Conservation (phyloP, 2,113 vertebrate species). For the Athene noctua region DNA sequence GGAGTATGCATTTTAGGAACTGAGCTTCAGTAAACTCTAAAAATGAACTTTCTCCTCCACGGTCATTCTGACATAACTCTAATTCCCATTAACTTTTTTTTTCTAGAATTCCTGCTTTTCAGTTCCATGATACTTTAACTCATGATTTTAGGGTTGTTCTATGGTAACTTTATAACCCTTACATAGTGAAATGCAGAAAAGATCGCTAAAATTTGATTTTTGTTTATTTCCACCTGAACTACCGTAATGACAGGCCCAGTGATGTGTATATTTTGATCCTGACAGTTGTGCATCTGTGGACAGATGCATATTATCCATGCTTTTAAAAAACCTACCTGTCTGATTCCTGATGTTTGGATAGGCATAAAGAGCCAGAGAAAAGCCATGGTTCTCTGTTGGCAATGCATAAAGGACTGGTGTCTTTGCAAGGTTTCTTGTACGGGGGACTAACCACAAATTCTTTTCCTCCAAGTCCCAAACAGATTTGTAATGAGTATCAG, state of each 20-base stretch:
- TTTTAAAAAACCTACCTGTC: background rate
- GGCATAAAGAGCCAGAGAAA: background rate
- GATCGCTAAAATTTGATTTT: background rate
- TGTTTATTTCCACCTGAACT: background rate
- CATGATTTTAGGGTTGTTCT: background rate
- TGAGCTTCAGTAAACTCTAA: background rate
- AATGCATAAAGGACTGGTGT: background rate
- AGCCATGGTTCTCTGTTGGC: background rate
- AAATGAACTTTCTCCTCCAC: background rate
- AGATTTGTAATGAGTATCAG: background rate
- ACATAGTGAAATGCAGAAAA: background rate
- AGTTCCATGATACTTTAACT: background rate
- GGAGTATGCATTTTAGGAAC: background rate
- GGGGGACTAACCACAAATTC: background rate
- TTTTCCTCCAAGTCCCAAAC: background rate
- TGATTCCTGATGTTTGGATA: background rate
- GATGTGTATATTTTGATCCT: background rate
- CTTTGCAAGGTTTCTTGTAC: background rate
- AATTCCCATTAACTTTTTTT: background rate
- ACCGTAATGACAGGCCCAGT: background rate
- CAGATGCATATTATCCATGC: background rate
- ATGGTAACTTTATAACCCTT: background rate
- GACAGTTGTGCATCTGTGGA: background rate
- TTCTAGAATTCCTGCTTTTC: background rate
- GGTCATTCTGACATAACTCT: background rate